These are phyloP conservation scores for Meiosimyza decipiens DNA, from an alignment of 2,888 invertebrate genomes.

Conservation along the genomic window DNA sequence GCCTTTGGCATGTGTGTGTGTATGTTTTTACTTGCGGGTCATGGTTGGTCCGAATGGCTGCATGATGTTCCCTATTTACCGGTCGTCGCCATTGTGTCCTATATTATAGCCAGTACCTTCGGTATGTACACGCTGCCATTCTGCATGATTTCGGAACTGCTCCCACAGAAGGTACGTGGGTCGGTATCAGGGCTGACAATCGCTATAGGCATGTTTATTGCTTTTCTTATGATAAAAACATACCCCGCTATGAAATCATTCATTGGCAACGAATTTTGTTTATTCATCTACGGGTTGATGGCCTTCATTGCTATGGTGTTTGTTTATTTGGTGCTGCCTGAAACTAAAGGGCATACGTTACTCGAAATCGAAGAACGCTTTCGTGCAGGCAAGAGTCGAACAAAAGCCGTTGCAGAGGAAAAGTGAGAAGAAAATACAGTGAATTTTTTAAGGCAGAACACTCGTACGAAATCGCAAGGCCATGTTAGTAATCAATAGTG, in stretches of 20 bases:
- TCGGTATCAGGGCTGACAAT: slow-evolving; percentile 76
- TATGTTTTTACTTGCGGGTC: slow-evolving; percentile 70
- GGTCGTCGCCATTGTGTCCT: slow-evolving; percentile 57
- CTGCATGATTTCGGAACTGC: slow-evolving; percentile 81
- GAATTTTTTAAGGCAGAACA: too few species aligned
- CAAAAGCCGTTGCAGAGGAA: slow-evolving; percentile 48
- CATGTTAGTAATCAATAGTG: background rate
- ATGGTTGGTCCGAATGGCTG: slow-evolving; percentile 63
- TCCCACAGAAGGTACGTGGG: slow-evolving; percentile 73
- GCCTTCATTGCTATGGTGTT: slow-evolving; percentile 71
- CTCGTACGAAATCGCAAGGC: too few species aligned
- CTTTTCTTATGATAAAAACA: slow-evolving; percentile 76
- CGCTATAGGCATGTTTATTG: slow-evolving; percentile 73
- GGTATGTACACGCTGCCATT: slow-evolving; percentile 76
- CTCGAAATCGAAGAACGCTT: slow-evolving; percentile 74
- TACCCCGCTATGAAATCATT: slow-evolving; percentile 72
- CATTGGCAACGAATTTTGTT: slow-evolving; percentile 74
- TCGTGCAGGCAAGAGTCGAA: slow-evolving; percentile 35
- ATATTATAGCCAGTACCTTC: slow-evolving; percentile 68
- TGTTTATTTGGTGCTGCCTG: slow-evolving; percentile 73
- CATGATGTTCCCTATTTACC: slow-evolving; percentile 55
- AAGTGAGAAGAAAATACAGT: slow-evolving; percentile 48
- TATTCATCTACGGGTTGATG: slow-evolving; percentile 72
- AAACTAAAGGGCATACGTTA: slow-evolving; percentile 76
- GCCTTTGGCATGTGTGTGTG: slow-evolving; percentile 73